These are phyloP conservation scores for Calonectris borealis DNA, from an alignment of 2,113 vertebrate genomes.

Conservation along the genomic window DNA sequence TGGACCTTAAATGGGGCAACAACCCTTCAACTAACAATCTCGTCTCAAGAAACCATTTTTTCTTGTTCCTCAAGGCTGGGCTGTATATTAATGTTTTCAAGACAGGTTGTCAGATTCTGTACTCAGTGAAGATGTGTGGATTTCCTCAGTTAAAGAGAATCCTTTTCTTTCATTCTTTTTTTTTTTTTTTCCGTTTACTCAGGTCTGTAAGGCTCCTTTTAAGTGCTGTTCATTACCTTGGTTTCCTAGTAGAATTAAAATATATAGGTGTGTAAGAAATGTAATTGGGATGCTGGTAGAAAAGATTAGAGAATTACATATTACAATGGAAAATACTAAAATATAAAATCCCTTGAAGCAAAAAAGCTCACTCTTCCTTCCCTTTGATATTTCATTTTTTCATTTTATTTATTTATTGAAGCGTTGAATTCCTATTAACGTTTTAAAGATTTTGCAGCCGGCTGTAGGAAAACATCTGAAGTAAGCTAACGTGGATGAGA, in stretches of 20 bases:
- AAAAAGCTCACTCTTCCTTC: not conserved
- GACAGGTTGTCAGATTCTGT: not conserved
- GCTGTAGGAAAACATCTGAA: constrained; percentile 11
- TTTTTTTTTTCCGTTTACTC: not conserved
- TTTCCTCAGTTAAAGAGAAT: not conserved
- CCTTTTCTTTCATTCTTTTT: not conserved
- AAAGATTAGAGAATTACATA: not conserved
- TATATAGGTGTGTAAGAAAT: not conserved
- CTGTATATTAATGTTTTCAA: not conserved
- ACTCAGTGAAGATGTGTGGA: not conserved
- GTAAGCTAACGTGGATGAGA: not conserved
- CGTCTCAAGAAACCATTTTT: not conserved
- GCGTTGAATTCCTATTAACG: not conserved
- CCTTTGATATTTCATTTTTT: not conserved
- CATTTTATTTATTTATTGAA: not conserved
- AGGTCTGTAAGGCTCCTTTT: not conserved
- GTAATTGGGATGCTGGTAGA: not conserved
- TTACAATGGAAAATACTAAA: not conserved
- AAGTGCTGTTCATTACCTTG: not conserved
- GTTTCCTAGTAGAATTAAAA: not conserved
- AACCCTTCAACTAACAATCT: not conserved
- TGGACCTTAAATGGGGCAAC: not conserved
- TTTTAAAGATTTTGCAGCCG: constrained; percentile 15
- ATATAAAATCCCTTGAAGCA: not conserved
- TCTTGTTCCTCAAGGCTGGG: not conserved